Base-by-base conservation (phyloP, 2,113 vertebrate genomes). In the Pseudopodoces humilis region DNA sequence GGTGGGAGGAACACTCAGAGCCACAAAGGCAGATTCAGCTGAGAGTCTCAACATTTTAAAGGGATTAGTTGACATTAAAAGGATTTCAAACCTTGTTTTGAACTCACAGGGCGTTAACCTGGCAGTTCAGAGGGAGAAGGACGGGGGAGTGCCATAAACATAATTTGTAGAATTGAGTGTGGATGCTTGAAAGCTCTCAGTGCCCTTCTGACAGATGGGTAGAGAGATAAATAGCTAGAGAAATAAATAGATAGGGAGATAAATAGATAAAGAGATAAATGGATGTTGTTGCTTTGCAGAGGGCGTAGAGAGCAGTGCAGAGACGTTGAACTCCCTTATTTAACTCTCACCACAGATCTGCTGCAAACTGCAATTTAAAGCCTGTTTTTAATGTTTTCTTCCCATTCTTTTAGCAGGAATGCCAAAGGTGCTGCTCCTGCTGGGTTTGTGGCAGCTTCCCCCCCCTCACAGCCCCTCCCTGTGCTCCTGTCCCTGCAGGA, bases 401-500 rank as follows among this genome's bases (percentile, higher is more conserved):
- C 47, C 9, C 6, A 0, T 60, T 7, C 18, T 12, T 19, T 4
- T 6, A 22, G 22, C 12, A 43, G 62, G 14, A 68, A 22, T 37
- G 27, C 37, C 65, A 19, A 13, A 50, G 67, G 47, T 47, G 71
- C 22, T 50, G n/a, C 8, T 64, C 15, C 46, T 69, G 58, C 35
- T 35, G 24, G 18, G 5, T 31, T 43, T 10, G 63, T 69, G 30
- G 6, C 58, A 7, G 5, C 2, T 65, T 3, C 12, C 33, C 4
- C 31, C 4, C 28, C 18, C 47, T 10, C 9, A 2, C n/a, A 25
- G 39, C 28, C 13, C 23, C 7, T 18, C 23, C 4, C 2, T 19
- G 46, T 44, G 70, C 70, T 64, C 23, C 0, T 27, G 28, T 77
- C 47, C 33, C 59, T 7, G 25, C 95, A 99, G 99, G 94, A 98